Evolutionary conservation across 1,140 invertebrate species (phyloP).

Genomic region (Sitobion miscanthi): DNA sequence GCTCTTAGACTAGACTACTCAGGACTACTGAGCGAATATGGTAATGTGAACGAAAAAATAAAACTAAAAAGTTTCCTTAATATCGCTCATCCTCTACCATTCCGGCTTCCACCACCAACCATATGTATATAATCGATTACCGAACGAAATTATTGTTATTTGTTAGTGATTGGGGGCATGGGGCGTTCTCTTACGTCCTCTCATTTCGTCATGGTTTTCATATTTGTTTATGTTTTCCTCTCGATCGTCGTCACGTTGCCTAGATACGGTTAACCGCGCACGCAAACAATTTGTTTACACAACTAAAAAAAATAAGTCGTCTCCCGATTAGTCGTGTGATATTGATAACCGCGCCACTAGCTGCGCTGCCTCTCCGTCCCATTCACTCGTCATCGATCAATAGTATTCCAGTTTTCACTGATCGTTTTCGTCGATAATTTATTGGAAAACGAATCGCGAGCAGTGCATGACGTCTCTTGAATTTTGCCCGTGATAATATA

Average conservation of each 20-base stretch:
- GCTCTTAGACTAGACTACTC: too few relatives aligned
- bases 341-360: background rate
- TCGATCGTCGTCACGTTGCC: background rate
- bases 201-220: background rate
- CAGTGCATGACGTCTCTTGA: background rate
- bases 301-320: background rate
- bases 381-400: background rate
- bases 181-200: too few relatives aligned
- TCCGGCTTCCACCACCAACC: too few relatives aligned
- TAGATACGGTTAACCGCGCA: background rate
- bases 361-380: too few relatives aligned
- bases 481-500: background rate
- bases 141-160: background rate
- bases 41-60: too few relatives aligned
- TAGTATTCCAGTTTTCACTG: background rate
- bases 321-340: background rate
- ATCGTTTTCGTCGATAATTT: background rate
- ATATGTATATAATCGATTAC: too few relatives aligned
- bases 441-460: background rate
- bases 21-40: too few relatives aligned
- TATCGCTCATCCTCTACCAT: background rate
- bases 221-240: background rate
- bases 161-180: too few relatives aligned
- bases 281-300: background rate
- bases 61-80: background rate